These are phyloP conservation scores for Diphyllodes magnificus DNA, from an alignment of 2,113 vertebrate genomes.

Conservation along the genomic window DNA sequence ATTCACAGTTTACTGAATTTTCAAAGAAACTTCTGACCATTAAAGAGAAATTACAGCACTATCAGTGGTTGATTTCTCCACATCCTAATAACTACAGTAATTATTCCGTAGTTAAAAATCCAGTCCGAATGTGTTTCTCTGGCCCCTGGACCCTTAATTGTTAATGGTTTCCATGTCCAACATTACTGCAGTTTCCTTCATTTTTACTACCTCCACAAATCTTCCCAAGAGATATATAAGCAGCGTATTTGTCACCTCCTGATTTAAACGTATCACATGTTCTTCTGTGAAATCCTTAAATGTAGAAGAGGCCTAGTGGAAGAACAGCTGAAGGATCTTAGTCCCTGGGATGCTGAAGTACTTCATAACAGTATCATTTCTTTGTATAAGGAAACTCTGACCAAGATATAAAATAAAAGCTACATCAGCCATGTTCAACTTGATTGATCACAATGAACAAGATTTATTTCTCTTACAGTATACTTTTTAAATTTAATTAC, in stretches of 20 bases:
- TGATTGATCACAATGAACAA: not conserved
- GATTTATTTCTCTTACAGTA: not conserved
- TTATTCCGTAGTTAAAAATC: not conserved
- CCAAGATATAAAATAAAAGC: not conserved
- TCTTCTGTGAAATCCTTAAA: not conserved
- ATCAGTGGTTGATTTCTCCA: not conserved
- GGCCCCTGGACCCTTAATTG: not conserved
- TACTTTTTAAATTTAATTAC: not conserved
- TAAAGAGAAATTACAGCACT: not conserved
- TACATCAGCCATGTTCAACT: not conserved
- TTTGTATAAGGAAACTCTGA: not conserved
- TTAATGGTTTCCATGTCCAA: not conserved
- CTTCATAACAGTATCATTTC: not conserved
- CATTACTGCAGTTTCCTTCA: not conserved
- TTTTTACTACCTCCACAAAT: not conserved
- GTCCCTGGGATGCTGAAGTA: not conserved
- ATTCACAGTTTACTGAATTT: not conserved
- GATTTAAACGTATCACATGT: not conserved
- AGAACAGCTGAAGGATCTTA: not conserved
- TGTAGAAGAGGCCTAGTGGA: not conserved
- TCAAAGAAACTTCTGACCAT: not conserved
- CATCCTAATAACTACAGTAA: not conserved
- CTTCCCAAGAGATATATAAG: not conserved
- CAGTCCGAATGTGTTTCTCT: not conserved
- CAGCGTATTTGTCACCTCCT: not conserved